These are phyloP conservation scores for Galaxea fascicularis DNA, from an alignment of 92 coral and sea anemone genomes.

Conservation along the genomic window DNA sequence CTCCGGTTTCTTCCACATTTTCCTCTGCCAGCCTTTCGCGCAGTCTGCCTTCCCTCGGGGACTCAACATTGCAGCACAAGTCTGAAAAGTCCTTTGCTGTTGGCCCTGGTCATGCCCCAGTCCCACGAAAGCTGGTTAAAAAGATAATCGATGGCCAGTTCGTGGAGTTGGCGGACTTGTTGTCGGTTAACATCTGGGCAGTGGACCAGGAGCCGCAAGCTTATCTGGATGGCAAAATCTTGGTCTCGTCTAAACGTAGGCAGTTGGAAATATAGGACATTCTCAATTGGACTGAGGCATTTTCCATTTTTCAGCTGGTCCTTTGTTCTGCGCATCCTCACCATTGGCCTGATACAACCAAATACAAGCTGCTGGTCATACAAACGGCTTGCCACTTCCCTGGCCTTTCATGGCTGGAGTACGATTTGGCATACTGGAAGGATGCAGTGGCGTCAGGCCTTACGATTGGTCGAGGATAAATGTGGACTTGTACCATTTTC, in stretches of 20 bases:
- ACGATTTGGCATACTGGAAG: background rate
- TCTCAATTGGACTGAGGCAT: background rate
- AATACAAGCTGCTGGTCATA: background rate
- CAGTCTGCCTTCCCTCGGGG: background rate
- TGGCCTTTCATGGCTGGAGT: background rate
- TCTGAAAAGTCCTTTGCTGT: background rate
- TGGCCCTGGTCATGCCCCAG: background rate
- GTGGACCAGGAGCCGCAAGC: background rate
- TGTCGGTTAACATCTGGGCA: background rate
- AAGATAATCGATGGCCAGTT: constrained; percentile 3
- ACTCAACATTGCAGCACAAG: background rate
- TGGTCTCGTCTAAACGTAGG: background rate
- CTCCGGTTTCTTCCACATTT: background rate
- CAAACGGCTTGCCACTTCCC: background rate
- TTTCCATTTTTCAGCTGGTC: background rate
- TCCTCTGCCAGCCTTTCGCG: background rate
- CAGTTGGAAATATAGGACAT: background rate
- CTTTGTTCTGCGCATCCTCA: background rate
- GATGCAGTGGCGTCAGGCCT: background rate
- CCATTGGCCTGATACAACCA: background rate
- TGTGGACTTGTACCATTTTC: background rate
- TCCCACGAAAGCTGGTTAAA: background rate
- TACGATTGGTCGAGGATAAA: background rate
- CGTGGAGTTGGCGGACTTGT: background rate
- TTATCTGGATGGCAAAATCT: background rate